Conservation (phyloP, 2,888 invertebrate species). For the Ormyrus rosae region DNA sequence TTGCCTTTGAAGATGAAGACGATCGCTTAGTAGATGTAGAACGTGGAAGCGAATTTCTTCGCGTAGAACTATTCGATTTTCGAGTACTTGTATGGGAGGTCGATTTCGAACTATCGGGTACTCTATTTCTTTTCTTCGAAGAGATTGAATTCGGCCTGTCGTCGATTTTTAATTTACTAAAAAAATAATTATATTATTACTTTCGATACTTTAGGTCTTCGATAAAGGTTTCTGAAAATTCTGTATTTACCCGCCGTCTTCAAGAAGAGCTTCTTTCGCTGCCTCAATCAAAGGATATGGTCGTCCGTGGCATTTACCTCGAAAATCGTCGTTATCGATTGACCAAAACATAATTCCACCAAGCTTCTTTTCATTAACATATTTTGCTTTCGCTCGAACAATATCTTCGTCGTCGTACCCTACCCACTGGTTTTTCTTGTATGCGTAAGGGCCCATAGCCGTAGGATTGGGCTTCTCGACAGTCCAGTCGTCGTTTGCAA, state of each 20-base stretch:
- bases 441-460: conserved; percentile 94
- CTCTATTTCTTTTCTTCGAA: conserved; percentile 49
- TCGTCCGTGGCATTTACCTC: conserved; percentile 90
- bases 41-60: conserved; percentile 41
- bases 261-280: conserved; percentile 88
- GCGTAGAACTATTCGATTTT: conserved; percentile 19
- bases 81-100: conserved; percentile 26
- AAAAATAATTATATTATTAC: not conserved
- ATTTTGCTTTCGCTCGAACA: conserved; percentile 88
- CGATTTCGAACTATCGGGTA: conserved; percentile 47
- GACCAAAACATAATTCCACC: conserved; percentile 97
- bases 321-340: conserved; percentile 95
- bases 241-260: conserved; percentile 79
- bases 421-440: conserved; percentile 93
- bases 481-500: conserved; percentile 87
- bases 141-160: conserved; percentile 49
- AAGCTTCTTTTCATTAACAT: conserved; percentile 88
- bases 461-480: conserved; percentile 88
- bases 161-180: conserved; percentile 54
- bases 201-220: too few species aligned
- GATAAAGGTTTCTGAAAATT: not conserved
- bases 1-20: conserved; percentile 28
- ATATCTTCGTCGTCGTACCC: conserved; percentile 93
- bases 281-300: conserved; percentile 95
- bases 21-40: conserved; percentile 27